These are phyloP conservation scores for Murina feae DNA, from an alignment of 2,113 vertebrate genomes.

Conservation along the genomic window DNA sequence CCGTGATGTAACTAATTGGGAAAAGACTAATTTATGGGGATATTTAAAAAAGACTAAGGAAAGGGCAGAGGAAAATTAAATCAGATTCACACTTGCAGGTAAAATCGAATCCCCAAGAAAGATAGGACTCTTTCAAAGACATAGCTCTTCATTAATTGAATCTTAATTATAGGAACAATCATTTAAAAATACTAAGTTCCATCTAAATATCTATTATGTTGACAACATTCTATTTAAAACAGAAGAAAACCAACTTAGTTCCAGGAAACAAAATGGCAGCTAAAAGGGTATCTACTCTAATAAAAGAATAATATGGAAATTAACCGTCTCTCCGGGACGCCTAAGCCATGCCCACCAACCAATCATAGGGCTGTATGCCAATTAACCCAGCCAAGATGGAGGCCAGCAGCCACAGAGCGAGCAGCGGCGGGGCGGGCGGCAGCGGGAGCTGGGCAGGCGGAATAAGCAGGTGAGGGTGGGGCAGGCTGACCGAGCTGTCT, in stretches of 20 bases:
- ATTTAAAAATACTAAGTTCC: conserved; percentile 31
- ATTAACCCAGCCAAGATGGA: too few species aligned
- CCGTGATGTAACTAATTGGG: background rate
- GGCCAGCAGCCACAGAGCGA: too few species aligned
- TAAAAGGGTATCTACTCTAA: background rate
- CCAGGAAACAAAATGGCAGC: background rate
- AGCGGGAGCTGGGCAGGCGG: too few species aligned
- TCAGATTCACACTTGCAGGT: conserved; percentile 30
- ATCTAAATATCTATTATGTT: background rate
- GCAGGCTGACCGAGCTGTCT: too few species aligned
- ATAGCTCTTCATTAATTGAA: background rate
- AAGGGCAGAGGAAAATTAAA: background rate
- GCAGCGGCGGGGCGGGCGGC: too few species aligned
- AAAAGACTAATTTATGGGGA: background rate
- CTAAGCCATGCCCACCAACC: too few species aligned
- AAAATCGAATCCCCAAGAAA: conserved; percentile 6
- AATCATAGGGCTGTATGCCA: too few species aligned
- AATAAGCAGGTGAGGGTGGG: too few species aligned
- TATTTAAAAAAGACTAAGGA: conserved; percentile 18
- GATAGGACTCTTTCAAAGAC: background rate
- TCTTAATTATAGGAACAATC: conserved; percentile 14
- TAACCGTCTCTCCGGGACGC: too few species aligned
- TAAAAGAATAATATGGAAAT: too few species aligned
- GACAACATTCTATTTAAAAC: conserved; percentile 10
- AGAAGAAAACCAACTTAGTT: background rate